Evolutionary conservation across 2,113 vertebrate genomes (phyloP), one percentile per base, ranked within the genome.

Genomic region (Aspiorhynchus laticeps): DNA sequence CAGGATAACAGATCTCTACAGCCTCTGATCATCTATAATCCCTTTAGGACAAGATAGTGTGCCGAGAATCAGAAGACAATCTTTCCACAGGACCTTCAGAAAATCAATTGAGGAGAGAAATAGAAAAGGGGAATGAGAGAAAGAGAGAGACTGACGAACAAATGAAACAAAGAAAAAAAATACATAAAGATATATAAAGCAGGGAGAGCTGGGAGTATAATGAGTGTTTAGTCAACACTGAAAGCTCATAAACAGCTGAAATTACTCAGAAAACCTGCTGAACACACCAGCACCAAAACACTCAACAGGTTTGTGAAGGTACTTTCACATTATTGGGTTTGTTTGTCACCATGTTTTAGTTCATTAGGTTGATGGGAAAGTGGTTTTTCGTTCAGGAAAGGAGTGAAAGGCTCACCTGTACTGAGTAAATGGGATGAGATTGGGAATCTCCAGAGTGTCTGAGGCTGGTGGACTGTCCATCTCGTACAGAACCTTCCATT

Each of bases 381-480:
- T 38, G 36, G 15, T 61, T 51, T 53, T 33, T 19, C 10, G 0
- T 74, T 74, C 36, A 38, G 21, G 11, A 65, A 63, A 53, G 59
- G 24, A 87, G 36, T 24, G 73, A 81, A 53, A 86, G 7, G 2
- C 94, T 95, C 90, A 99, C 98, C 98, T 97, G 95, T 99, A 99
- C 88, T 96, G 94, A 51, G 97, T 99, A 89, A 98, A 99, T 0
- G 98, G 98, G 0, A 91, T 96, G 88, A 99, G 96, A 93, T 97
- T 93, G 0, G 97, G 97, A 73, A 99, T 95, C 88, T 98, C 96
- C 93, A 84, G 46, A 98, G 91, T 15, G 88, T 92, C 90, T 98
- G 96, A 87, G 95, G 94, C 4, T 96, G 95, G 0, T 96, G 96
- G 74, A 36, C 97, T 97, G 82, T 98, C 96, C 78, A 95, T 95